Conservation (phyloP, 2,888 invertebrate genomes). For the Watsonalla cultraria region DNA sequence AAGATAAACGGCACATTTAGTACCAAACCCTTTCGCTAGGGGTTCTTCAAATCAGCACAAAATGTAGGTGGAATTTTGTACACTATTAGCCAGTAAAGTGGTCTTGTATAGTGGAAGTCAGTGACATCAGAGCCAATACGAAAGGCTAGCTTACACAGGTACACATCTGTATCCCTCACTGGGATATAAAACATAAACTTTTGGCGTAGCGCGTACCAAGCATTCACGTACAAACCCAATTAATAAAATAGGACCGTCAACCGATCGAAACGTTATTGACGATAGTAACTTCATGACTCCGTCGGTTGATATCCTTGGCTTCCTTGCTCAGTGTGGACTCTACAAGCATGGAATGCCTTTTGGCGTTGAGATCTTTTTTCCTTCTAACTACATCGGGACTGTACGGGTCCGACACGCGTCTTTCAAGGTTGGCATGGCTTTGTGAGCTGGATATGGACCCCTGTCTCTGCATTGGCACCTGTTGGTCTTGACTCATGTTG, state of each 20-base stretch:
- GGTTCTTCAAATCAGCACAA: too few relatives aligned
- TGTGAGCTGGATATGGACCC: slow-evolving; percentile 46
- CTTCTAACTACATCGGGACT: slow-evolving; percentile 61
- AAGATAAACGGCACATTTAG: too few relatives aligned
- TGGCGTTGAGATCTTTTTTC: slow-evolving; percentile 59
- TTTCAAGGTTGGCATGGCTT: slow-evolving; percentile 37
- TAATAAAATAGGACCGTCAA: slow-evolving; percentile 40
- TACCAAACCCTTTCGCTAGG: too few relatives aligned
- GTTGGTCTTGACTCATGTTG: slow-evolving; percentile 44
- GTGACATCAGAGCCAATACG: too few relatives aligned
- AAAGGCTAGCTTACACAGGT: too few relatives aligned
- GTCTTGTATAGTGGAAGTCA: too few relatives aligned
- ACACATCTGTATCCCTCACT: too few relatives aligned
- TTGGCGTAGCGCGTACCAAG: slow-evolving; percentile 9
- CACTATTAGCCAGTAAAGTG: too few relatives aligned
- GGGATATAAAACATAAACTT: slow-evolving; percentile 2
- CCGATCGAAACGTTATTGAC: slow-evolving; percentile 69
- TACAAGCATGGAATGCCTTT: slow-evolving; percentile 69
- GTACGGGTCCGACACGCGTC: slow-evolving; percentile 66
- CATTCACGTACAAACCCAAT: slow-evolving; percentile 12
- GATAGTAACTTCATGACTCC: slow-evolving; percentile 61
- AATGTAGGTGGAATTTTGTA: too few relatives aligned
- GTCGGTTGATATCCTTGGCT: slow-evolving; percentile 57
- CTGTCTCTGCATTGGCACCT: slow-evolving; percentile 47
- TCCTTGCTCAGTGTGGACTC: slow-evolving; percentile 60